Evolutionary conservation across 2,113 vertebrate species (phyloP).

Genomic region (Prunella fulvescens): DNA sequence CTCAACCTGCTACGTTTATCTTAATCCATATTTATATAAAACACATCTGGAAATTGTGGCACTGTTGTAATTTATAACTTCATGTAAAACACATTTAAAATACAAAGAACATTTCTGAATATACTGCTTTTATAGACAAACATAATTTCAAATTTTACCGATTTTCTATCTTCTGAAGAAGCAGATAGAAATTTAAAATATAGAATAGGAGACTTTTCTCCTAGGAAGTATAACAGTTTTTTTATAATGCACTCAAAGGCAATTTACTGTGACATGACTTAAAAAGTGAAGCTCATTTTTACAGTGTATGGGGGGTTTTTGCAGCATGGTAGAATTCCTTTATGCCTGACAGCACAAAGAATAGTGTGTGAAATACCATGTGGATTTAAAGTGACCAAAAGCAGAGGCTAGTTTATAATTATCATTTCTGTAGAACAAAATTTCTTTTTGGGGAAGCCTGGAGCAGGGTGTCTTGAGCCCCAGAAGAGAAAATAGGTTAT

Average conservation of each 20-base stretch:
- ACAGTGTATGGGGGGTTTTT: not conserved
- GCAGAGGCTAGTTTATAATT: not conserved
- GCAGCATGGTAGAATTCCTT: not conserved
- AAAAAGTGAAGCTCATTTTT: constrained; percentile 32
- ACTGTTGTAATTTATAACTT: not conserved
- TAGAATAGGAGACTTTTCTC: not conserved
- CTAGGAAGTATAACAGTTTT: not conserved
- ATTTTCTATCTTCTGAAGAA: not conserved
- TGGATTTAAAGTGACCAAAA: not conserved
- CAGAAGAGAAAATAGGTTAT: not conserved
- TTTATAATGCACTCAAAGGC: not conserved
- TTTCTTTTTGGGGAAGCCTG: not conserved
- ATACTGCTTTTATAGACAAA: not conserved
- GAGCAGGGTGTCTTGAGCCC: not conserved
- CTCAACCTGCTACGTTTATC: not conserved
- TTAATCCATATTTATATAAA: not conserved
- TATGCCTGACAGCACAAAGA: not conserved
- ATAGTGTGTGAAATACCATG: not conserved
- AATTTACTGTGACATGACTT: constrained; percentile 7
- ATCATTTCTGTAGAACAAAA: not conserved
- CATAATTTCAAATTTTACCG: not conserved
- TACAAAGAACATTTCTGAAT: not conserved
- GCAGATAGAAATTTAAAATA: not conserved
- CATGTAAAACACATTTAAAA: not conserved
- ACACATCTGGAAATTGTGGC: not conserved